Conservation (phyloP, 2,797 vertebrate genomes). For the Phoxinus dragarum region DNA sequence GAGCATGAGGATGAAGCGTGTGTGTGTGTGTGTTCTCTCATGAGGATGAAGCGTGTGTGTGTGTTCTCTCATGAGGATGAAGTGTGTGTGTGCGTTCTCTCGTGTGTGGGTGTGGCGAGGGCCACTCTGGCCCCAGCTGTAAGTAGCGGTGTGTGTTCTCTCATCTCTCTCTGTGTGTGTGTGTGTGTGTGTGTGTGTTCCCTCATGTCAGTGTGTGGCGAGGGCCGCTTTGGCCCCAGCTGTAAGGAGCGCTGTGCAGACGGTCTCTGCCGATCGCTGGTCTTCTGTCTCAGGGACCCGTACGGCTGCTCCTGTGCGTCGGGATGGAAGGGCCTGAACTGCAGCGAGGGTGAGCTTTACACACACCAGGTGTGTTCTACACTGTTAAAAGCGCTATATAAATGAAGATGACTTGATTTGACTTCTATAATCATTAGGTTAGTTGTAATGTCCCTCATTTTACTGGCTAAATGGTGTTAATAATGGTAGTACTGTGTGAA, state of each 20-base stretch:
- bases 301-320: constrained; percentile 88
- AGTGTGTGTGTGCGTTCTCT: too few species aligned
- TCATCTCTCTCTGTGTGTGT: too few species aligned
- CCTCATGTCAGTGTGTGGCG: constrained; percentile 77
- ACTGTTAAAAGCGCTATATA: too few species aligned
- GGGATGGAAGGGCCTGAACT: constrained; percentile 85
- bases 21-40: too few species aligned
- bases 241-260: constrained; percentile 83
- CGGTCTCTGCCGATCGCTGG: constrained; percentile 78
- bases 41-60: too few species aligned
- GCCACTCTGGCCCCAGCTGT: too few species aligned
- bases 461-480: not conserved
- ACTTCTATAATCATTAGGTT: too few species aligned
- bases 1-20: too few species aligned
- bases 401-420: too few species aligned
- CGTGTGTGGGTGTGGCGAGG: too few species aligned
- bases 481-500: not conserved
- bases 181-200: constrained; percentile 33
- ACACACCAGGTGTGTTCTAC: not conserved
- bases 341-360: constrained; percentile 78
- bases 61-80: too few species aligned
- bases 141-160: too few species aligned
- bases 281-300: constrained; percentile 87
- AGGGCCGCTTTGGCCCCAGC: constrained; percentile 82
- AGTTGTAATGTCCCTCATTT: not conserved